Percentiles rank a stretch among this genome's conserved stretches.
Conservation (phyloP, 2,797 vertebrate species). For the Australoheros facetus region DNA sequence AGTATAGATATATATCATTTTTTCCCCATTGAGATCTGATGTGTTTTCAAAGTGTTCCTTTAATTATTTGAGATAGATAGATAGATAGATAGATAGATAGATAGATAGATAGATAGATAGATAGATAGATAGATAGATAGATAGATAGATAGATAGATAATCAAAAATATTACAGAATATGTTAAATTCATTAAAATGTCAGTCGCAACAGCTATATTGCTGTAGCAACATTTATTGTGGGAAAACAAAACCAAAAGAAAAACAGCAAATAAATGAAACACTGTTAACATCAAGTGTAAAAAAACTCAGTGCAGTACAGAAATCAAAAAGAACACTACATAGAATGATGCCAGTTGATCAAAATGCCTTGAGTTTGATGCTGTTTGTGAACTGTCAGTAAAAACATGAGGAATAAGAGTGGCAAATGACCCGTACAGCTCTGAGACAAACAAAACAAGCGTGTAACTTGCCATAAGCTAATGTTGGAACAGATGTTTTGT, state of each 20-base stretch:
- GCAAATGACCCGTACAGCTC: conserved; percentile 22
- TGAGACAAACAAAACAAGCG: conserved; percentile 27
- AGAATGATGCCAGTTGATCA: not conserved
- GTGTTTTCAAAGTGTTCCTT: no score
- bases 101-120: no score
- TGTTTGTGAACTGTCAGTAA: conserved; percentile 1
- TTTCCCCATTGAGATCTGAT: no score
- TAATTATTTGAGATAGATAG: no score
- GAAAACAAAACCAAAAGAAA: not conserved
- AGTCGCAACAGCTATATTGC: not conserved
- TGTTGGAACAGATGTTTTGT: conserved; percentile 67
- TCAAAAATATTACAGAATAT: no score
- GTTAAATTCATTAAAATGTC: not conserved
- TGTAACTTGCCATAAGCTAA: conserved; percentile 55
- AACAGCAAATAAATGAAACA: not conserved
- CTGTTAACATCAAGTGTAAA: not conserved
- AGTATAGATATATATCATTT: no score
- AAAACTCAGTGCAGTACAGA: not conserved
- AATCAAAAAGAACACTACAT: not conserved
- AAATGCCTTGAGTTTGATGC: not conserved
- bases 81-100: no score
- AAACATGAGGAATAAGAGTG: not conserved
- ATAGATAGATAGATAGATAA: no score
- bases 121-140: no score
- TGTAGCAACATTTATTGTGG: not conserved